Conservation (phyloP, 2,113 vertebrate genomes). For the Odontophorus gujanensis region DNA sequence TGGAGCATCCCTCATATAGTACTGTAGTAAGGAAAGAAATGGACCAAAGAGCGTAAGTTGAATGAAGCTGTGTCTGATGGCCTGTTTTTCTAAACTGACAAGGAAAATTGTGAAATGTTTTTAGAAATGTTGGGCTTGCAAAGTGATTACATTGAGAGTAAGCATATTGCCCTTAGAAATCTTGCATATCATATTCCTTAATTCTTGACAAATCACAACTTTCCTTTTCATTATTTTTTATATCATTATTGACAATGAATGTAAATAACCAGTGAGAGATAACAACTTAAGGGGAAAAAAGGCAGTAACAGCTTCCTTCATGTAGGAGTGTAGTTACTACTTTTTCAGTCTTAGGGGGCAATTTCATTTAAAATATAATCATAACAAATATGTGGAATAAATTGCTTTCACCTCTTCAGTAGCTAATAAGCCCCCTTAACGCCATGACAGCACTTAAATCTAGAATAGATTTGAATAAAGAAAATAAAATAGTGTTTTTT, state of each 20-base stretch:
- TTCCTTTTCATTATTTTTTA: background rate
- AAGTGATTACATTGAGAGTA: background rate
- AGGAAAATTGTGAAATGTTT: background rate
- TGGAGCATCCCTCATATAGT: background rate
- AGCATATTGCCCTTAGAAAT: background rate
- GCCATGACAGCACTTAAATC: background rate
- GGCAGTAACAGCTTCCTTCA: background rate
- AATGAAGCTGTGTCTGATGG: background rate
- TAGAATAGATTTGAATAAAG: slow-evolving; percentile 16
- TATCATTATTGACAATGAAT: background rate
- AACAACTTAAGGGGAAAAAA: background rate
- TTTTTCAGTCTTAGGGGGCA: background rate
- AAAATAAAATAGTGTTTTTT: background rate
- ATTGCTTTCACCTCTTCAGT: slow-evolving; percentile 8
- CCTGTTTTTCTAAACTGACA: background rate
- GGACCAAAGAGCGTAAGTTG: background rate
- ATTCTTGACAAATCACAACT: background rate
- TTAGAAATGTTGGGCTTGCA: background rate
- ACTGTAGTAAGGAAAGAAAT: background rate
- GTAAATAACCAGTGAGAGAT: background rate
- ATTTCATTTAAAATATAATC: slow-evolving; percentile 17
- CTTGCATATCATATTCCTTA: background rate
- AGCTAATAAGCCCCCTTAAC: slow-evolving; percentile 22
- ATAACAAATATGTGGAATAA: slow-evolving; percentile 25
- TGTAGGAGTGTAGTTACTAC: background rate